Evolutionary conservation across 1,140 invertebrate species (phyloP).

Genomic region (Paralvinella palmiformis): DNA sequence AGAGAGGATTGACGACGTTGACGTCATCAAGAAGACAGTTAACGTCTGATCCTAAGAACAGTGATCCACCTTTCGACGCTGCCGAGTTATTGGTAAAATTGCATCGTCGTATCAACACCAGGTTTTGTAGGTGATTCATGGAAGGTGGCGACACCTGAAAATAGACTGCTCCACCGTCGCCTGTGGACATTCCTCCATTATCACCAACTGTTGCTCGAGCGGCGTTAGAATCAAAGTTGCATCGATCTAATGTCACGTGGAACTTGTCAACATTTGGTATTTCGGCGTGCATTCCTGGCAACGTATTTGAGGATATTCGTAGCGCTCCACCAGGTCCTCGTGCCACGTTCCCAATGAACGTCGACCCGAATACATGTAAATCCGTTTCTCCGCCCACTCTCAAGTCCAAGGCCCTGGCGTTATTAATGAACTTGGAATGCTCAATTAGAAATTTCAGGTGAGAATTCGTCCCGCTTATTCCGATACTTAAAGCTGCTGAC

Average conservation of each 20-base stretch:
- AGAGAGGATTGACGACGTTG: not conserved
- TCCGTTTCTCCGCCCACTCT: not conserved
- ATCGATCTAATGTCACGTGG: too few relatives aligned
- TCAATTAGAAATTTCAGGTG: not conserved
- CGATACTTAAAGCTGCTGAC: not conserved
- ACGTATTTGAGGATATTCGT: not conserved
- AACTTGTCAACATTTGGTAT: too few relatives aligned
- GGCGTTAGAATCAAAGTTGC: not conserved
- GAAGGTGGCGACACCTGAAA: not conserved
- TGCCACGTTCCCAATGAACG: not conserved
- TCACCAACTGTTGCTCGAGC: not conserved
- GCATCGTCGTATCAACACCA: not conserved
- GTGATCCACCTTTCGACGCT: not conserved
- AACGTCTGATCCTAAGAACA: not conserved
- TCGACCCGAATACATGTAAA: not conserved
- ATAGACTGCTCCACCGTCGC: not conserved
- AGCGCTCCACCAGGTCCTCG: not conserved
- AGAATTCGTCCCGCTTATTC: not conserved
- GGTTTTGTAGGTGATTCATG: not conserved
- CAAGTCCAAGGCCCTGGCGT: not conserved
- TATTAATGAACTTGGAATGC: not conserved
- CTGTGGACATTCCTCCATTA: conserved; percentile 1
- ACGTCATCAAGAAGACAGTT: not conserved
- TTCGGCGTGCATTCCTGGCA: too few relatives aligned
- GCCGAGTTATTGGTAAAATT: not conserved